Conservation (phyloP, 2,797 vertebrate species). For the Halcyon smyrnensis region DNA sequence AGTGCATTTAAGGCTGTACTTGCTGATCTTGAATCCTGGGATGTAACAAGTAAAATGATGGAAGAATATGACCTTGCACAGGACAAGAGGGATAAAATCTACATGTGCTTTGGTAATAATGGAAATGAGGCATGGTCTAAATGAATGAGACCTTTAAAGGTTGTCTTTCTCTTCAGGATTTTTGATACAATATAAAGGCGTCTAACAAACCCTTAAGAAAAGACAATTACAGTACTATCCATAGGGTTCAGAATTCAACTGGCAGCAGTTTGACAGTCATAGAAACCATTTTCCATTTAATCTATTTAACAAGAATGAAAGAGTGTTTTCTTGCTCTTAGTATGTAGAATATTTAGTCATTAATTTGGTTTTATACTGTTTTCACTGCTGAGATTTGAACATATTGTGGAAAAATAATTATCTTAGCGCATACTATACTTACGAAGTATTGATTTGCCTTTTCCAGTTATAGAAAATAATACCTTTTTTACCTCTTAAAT, state of each 20-base stretch:
- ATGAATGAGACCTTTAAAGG: slow-evolving; percentile 63
- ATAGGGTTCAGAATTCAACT: slow-evolving; percentile 35
- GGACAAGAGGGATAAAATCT: slow-evolving; percentile 52
- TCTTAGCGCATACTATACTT: slow-evolving; percentile 49
- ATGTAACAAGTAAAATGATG: slow-evolving; percentile 30
- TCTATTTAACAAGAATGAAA: slow-evolving; percentile 58
- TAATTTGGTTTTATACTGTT: slow-evolving; percentile 54
- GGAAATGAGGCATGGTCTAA: slow-evolving; percentile 37
- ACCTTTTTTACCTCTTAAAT: slow-evolving; percentile 33
- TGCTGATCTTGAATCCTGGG: slow-evolving; percentile 39
- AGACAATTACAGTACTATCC: slow-evolving; percentile 22
- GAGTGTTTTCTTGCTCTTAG: slow-evolving; percentile 25
- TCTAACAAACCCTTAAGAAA: slow-evolving; percentile 59
- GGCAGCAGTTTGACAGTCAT: slow-evolving; percentile 37
- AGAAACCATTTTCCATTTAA: slow-evolving; percentile 64
- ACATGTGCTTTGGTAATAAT: slow-evolving; percentile 54
- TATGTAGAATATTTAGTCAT: slow-evolving; percentile 53
- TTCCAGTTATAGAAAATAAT: slow-evolving; percentile 54
- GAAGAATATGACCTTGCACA: slow-evolving; percentile 52
- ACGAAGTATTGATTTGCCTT: slow-evolving; percentile 65
- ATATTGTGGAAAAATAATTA: slow-evolving; percentile 75
- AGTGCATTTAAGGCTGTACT: slow-evolving; percentile 54
- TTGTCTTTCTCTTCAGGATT: slow-evolving; percentile 34
- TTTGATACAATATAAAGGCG: slow-evolving; percentile 21
- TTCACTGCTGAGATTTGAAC: slow-evolving; percentile 43